phyloP scores from a whole-genome alignment of 1,140 invertebrate genomes.

The Bombus soroeensis region DNA sequence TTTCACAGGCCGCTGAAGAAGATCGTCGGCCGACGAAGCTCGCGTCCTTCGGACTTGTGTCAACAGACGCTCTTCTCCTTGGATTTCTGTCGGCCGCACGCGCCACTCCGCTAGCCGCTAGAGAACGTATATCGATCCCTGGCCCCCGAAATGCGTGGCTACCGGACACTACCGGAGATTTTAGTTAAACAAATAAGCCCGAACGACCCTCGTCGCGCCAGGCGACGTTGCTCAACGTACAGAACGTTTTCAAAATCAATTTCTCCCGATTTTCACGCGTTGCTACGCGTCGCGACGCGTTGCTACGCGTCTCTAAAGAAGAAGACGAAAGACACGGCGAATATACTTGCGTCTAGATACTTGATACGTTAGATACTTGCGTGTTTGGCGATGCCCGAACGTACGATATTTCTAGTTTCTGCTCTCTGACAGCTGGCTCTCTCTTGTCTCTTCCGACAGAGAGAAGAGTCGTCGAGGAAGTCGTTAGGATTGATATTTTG shows the following conservation, averaged over 20 bases:
- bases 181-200: conserved; percentile 73
- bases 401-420: background rate
- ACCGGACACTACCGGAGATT: conserved; percentile 63
- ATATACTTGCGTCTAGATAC: too few species aligned
- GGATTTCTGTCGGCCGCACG: conserved; percentile 64
- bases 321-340: too few species aligned
- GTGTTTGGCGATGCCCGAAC: background rate
- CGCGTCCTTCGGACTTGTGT: conserved; percentile 61
- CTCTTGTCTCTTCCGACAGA: too few species aligned
- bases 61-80: conserved; percentile 59
- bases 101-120: conserved; percentile 51
- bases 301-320: background rate
- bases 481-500: too few species aligned
- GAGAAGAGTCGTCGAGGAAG: too few species aligned
- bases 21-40: conserved; percentile 52
- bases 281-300: background rate
- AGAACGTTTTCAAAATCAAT: conserved; percentile 52
- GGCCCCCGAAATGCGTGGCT: conserved; percentile 52
- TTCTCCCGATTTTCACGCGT: background rate
- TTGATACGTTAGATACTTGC: too few species aligned
- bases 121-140: conserved; percentile 63
- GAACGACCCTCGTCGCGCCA: conserved; percentile 38
- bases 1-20: conserved; percentile 63
- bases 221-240: conserved; percentile 3
- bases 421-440: too few species aligned